These are phyloP conservation scores for Bagarius yarrelli DNA, from an alignment of 2,113 vertebrate genomes.

Conservation along the genomic window DNA sequence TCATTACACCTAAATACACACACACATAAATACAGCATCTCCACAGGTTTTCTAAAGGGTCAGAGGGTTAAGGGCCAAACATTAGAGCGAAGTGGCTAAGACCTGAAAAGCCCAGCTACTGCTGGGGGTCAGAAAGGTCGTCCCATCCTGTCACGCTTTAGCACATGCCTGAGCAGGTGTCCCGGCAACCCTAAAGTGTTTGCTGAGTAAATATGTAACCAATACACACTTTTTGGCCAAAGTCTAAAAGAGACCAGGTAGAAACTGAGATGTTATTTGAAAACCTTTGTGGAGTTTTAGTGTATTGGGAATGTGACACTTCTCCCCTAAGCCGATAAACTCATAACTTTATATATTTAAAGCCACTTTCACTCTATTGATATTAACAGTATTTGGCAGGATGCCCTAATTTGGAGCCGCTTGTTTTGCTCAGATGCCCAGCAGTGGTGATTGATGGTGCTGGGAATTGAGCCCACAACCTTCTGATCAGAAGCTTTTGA, in stretches of 20 bases:
- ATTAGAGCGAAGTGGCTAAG: conserved; percentile 40
- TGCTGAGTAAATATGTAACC: conserved; percentile 44
- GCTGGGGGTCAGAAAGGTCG: conserved; percentile 56
- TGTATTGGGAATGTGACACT: background rate
- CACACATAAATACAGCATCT: background rate
- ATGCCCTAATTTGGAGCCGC: no score
- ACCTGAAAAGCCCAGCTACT: conserved; percentile 54
- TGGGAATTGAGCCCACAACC: no score
- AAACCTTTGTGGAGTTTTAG: background rate
- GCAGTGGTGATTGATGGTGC: no score
- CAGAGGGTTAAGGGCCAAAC: conserved; percentile 31
- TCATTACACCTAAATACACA: conserved; percentile 22
- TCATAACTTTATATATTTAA: background rate
- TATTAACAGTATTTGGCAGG: no score
- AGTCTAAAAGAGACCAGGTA: conserved; percentile 10
- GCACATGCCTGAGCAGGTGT: conserved; percentile 60
- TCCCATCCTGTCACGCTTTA: conserved; percentile 43
- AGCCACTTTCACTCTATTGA: no score
- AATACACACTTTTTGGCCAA: conserved; percentile 6
- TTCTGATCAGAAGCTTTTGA: no score
- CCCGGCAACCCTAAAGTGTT: conserved; percentile 60
- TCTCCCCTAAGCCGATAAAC: background rate
- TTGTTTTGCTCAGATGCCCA: no score
- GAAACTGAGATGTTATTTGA: conserved; percentile 25
- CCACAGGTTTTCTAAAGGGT: conserved; percentile 24